A percentile compares a stretch with the other conserved stretches of the same genome.
phyloP scores from a whole-genome alignment of 2,888 invertebrate genomes.

The Pammene aurita region DNA sequence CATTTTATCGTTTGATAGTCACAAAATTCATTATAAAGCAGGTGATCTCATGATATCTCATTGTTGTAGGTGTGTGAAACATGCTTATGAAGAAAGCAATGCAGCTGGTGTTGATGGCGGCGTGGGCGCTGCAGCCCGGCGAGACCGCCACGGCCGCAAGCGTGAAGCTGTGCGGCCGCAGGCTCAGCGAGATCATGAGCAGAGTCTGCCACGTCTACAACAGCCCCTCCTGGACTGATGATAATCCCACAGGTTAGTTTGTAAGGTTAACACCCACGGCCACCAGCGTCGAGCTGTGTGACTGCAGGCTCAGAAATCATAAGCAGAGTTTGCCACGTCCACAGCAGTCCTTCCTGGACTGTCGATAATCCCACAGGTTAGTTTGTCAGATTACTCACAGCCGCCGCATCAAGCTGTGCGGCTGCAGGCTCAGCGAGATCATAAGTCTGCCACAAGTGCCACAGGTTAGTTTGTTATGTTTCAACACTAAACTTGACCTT shows the following conservation, averaged over 20 bases:
- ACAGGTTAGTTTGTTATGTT: constrained; percentile 35
- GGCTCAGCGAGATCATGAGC: constrained; percentile 74
- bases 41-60: neutral
- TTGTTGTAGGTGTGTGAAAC: constrained; percentile 52
- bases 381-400: neutral
- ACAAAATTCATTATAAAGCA: neutral
- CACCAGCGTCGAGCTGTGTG: constrained; percentile 69
- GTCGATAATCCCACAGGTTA: constrained; percentile 35
- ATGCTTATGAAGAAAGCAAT: constrained; percentile 66
- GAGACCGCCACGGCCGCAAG: constrained; percentile 61
- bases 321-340: constrained; percentile 74
- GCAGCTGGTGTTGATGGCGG: constrained; percentile 61
- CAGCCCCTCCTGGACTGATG: constrained; percentile 71
- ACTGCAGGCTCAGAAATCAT: constrained; percentile 73
- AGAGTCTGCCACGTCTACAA: constrained; percentile 75
- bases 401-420: constrained; percentile 70
- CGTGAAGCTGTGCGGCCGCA: constrained; percentile 73
- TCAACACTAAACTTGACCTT: no score
- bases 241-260: constrained; percentile 34
- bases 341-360: constrained; percentile 78
- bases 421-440: constrained; percentile 71
- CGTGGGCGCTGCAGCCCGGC: constrained; percentile 59
- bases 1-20: no score
- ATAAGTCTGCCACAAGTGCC: constrained; percentile 68
- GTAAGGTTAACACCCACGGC: constrained; percentile 33